Evolutionary conservation across 2,888 invertebrate species (phyloP).

Genomic region (Orthosia incerta): DNA sequence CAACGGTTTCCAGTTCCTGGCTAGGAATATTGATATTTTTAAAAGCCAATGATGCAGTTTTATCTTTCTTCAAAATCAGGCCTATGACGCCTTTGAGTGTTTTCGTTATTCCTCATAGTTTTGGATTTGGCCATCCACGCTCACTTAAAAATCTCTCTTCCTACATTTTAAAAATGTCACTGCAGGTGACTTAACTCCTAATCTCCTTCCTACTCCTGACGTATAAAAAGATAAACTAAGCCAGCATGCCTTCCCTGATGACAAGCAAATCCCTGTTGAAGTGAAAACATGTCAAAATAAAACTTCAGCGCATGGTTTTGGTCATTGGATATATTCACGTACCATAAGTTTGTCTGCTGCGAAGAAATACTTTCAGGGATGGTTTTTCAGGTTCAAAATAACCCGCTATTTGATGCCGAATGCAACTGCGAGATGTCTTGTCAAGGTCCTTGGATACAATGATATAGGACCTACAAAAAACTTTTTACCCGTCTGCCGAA

Average conservation of each 20-base stretch:
- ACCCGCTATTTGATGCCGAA: too few relatives aligned
- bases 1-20: too few relatives aligned
- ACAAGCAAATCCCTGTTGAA: slow-evolving; percentile 1
- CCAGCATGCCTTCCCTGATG: neutral
- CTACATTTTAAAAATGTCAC: neutral
- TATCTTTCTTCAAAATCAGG: too few relatives aligned
- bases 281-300: neutral
- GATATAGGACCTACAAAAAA: too few relatives aligned
- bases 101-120: too few relatives aligned
- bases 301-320: neutral
- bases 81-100: too few relatives aligned
- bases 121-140: too few relatives aligned
- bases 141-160: neutral
- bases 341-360: neutral
- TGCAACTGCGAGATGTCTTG: too few relatives aligned
- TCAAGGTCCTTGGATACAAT: too few relatives aligned
- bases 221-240: neutral
- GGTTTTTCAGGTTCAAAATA: neutral
- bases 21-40: too few relatives aligned
- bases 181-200: neutral
- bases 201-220: slow-evolving; percentile 4
- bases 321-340: neutral
- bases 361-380: neutral
- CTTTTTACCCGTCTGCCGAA: too few relatives aligned
- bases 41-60: too few relatives aligned